A percentile compares a stretch with the other conserved stretches of the same genome.
These are phyloP conservation scores for Hyalella azteca DNA, from an alignment of 2,888 invertebrate species.

Conservation along the genomic window DNA sequence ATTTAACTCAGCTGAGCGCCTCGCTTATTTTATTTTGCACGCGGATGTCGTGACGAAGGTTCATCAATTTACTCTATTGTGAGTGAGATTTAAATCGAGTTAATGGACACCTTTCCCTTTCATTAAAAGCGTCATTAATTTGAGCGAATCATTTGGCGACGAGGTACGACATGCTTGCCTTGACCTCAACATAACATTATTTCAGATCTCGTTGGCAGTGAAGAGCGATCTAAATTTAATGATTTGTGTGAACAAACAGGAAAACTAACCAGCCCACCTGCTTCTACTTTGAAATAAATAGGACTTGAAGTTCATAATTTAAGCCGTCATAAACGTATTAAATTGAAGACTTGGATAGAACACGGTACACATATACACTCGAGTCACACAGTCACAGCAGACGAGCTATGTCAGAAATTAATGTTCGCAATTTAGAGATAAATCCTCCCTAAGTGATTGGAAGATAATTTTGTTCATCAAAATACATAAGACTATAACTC, in stretches of 20 bases:
- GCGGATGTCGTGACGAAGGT: not conserved
- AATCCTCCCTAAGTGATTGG: too few relatives aligned
- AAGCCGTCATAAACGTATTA: too few relatives aligned
- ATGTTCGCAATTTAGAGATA: too few relatives aligned
- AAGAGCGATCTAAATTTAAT: not conserved
- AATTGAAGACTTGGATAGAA: too few relatives aligned
- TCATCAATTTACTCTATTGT: slow-evolving; percentile 4
- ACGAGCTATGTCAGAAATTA: too few relatives aligned
- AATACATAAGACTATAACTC: too few relatives aligned
- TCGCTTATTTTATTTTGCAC: not conserved
- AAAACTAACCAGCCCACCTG: not conserved
- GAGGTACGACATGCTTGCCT: not conserved
- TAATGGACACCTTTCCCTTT: slow-evolving; percentile 10
- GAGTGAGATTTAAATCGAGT: not conserved
- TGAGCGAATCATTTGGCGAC: not conserved
- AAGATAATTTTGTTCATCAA: too few relatives aligned
- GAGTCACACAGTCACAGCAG: too few relatives aligned
- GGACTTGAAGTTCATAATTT: too few relatives aligned
- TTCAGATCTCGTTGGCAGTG: not conserved
- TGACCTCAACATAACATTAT: not conserved
- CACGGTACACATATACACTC: too few relatives aligned
- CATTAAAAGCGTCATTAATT: not conserved
- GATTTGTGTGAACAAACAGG: not conserved
- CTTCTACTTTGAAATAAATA: not conserved
- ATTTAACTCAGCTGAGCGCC: not conserved